Evolutionary conservation across 2,797 vertebrate species (phyloP).

Genomic region (Phataginus tricuspis): DNA sequence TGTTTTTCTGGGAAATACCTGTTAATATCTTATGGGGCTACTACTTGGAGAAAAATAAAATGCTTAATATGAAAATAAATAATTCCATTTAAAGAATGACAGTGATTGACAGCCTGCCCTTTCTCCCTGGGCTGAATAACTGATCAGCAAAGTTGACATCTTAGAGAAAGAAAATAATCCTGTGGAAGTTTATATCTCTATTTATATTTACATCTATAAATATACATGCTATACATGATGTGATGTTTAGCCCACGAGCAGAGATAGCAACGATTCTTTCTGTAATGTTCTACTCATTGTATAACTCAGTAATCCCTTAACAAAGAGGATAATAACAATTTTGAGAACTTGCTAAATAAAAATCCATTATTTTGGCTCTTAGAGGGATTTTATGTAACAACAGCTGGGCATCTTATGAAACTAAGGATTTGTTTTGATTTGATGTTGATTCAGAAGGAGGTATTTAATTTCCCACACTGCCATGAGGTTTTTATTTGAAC

Average conservation of each 20-base stretch:
- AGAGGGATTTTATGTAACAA: constrained; percentile 56
- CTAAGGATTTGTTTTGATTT: constrained; percentile 62
- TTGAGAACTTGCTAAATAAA: constrained; percentile 64
- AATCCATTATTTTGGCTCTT: constrained; percentile 30
- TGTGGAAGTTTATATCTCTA: not conserved
- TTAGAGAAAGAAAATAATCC: constrained; percentile 7
- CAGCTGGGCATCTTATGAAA: constrained; percentile 53
- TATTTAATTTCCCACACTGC: constrained; percentile 53
- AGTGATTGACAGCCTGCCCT: not conserved
- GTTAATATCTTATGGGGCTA: not conserved
- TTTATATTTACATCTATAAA: not conserved
- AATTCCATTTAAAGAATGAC: not conserved
- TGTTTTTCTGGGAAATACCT: constrained; percentile 28
- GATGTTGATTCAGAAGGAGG: constrained; percentile 45
- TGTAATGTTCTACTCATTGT: not conserved
- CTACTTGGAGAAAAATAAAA: constrained; percentile 31
- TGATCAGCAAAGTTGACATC: constrained; percentile 5
- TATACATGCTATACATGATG: not conserved
- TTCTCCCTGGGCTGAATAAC: not conserved
- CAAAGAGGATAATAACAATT: constrained; percentile 41
- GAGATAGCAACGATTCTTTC: not conserved
- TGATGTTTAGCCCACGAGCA: not conserved
- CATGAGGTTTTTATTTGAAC: constrained; percentile 52
- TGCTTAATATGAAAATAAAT: constrained; percentile 20
- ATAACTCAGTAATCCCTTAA: constrained; percentile 26